Percentiles rank a stretch among this genome's conserved stretches.
phyloP scores from a whole-genome alignment of 1,140 invertebrate species.

The Hycleus cichorii region DNA sequence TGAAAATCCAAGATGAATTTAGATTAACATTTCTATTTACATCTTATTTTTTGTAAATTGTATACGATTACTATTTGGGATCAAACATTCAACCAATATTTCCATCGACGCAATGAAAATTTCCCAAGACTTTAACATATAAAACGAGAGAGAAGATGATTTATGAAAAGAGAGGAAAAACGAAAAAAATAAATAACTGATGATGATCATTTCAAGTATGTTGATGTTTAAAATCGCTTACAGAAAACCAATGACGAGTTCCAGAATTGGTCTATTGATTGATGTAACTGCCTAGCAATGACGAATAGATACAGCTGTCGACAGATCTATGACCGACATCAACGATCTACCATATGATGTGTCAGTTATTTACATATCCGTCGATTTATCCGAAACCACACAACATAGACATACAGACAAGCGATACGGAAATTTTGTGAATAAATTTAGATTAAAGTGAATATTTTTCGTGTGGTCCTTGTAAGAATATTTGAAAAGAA shows the following conservation, averaged over 20 bases:
- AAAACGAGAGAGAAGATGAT: no score
- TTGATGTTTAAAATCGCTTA: slow-evolving; percentile 11
- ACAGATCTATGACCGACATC: slow-evolving; percentile 14
- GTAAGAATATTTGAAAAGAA: no score
- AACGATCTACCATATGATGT: background rate
- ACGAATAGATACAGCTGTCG: slow-evolving; percentile 11
- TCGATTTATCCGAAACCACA: slow-evolving; percentile 1
- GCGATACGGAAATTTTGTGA: no score
- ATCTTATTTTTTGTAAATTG: background rate
- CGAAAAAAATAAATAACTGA: slow-evolving; percentile 2
- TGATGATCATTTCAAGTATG: slow-evolving; percentile 3
- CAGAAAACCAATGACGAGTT: slow-evolving; percentile 7
- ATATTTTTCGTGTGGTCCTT: no score
- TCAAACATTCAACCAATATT: slow-evolving; percentile 7
- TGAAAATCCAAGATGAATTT: no score
- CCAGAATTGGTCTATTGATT: slow-evolving; percentile 6
- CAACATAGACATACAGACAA: no score
- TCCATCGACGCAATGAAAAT: slow-evolving; percentile 5
- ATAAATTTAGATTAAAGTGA: no score
- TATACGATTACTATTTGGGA: slow-evolving; percentile 2
- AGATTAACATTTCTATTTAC: no score
- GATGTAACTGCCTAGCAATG: slow-evolving; percentile 14
- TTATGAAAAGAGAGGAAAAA: background rate
- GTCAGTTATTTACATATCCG: slow-evolving; percentile 13
- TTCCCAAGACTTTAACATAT: slow-evolving; percentile 9